Evolutionary conservation across 2,113 vertebrate species (phyloP), one percentile per base, ranked within the genome.

Genomic region (Siphamia tubifer): DNA sequence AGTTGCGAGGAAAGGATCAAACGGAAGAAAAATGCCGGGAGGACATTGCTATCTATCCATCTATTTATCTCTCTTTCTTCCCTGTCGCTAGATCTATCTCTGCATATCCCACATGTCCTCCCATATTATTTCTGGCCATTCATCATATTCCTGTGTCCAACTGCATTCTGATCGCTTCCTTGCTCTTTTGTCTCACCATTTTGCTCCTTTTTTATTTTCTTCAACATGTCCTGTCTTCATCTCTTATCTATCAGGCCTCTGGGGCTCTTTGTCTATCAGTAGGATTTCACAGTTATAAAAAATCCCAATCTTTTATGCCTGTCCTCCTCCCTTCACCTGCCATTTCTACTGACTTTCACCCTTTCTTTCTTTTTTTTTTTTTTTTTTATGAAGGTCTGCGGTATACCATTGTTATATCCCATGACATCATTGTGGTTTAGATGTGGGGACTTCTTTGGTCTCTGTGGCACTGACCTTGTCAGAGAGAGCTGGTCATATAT

Each of bases 201-300:
- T 70, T 56, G 24, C 16, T 36, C 28, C 20, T 58, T 68, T 70
- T 25, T 66, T 75, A 47, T 69, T 78, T 43, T 55, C 44, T 28
- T 42, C 34, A n/a, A 21, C 27, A 25, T 65, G 60, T 70, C 38
- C 53, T 58, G 34, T 78, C 70, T 55, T 73, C 48, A 64, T 58
- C 20, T 72, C 64, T 81, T 68, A 73, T 84, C 82, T 75, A 40
- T 61, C 40, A 68, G 36, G 66, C 68, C 79, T 66, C 53, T 51
- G 57, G 82, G 68, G 68, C 44, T 45, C 40, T 56, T 77, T 82
- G 47, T 81, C 71, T 58, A 73, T 81, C 81, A 77, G 75, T 9
- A 36, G 51, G 74, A 67, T 88, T 84, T 88, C 63, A 60, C 79
- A 83, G 70, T 76, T 39, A 53, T 68, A 68, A 65, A n/a, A n/a